A percentile compares a stretch with the other conserved stretches of the same genome.
Evolutionary conservation across 1,140 invertebrate genomes (phyloP).

Genomic region (Zeugodacus cucurbitae): DNA sequence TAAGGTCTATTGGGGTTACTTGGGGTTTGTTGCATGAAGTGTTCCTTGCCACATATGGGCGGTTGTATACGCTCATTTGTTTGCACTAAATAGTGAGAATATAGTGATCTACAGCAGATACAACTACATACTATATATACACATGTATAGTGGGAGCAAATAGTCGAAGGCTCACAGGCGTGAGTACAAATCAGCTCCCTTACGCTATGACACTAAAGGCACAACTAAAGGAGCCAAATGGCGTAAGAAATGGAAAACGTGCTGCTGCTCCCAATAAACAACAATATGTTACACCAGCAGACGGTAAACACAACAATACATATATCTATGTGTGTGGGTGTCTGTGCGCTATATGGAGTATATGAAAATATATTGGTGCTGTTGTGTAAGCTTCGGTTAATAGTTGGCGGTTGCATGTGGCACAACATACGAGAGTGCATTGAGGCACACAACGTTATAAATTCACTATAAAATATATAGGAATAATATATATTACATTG

Average conservation of each 20-base stretch:
- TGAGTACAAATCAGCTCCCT: not conserved
- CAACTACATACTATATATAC: not conserved
- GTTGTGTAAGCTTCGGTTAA: not conserved
- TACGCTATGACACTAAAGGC: not conserved
- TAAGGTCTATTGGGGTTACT: not conserved
- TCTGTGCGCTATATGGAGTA: not conserved
- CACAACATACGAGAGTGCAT: not conserved
- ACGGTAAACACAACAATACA: not conserved
- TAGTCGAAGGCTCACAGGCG: not conserved
- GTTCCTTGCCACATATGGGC: not conserved
- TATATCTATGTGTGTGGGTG: not conserved
- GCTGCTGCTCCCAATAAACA: not conserved
- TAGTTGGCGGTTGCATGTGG: not conserved
- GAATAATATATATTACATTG: not conserved
- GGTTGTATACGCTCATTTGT: not conserved
- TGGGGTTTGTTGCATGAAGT: not conserved
- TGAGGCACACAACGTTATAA: not conserved
- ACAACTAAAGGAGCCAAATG: not conserved
- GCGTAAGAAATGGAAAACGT: conserved; percentile 30
- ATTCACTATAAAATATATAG: not conserved
- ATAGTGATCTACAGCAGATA: too few relatives aligned
- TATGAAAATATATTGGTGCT: not conserved
- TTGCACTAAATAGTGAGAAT: not conserved
- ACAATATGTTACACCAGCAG: not conserved
- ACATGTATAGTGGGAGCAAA: not conserved